Base-by-base conservation (phyloP, 2,113 vertebrate species). In the Psittacus erithacus region DNA sequence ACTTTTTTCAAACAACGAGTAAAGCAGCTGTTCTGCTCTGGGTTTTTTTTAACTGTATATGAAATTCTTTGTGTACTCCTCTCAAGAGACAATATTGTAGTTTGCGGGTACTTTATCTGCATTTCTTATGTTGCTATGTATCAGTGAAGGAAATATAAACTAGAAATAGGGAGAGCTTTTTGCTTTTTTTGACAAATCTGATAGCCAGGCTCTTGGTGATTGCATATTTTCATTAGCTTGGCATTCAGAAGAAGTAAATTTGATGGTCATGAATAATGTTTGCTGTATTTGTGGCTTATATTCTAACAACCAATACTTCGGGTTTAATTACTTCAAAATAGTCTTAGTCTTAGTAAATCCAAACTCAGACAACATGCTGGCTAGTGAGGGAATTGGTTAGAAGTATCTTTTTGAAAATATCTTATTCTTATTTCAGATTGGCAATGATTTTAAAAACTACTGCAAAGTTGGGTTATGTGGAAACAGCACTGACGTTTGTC, bases 401-500 rank as follows among this genome's bases (percentile, higher is more conserved):
- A 59, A 59, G n/a, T 23, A n/a, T n/a, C 57, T 59, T 65, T 73
- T 84, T 69, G 55, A 85, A 90, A 96, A 68, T 81, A 84, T 74
- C 55, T 96, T 96, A 43, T 93, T 96, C 75, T 74, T n/a, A 78
- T 97, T 98, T 98, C 93, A 90, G 59, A 79, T 97, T 95, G 92
- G 57, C 96, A 97, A 92, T 96, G 14, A 95, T 93, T 93, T 97
- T 97, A 86, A 97, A 98, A 98, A 97, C 80, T 98, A 96, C 85
- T 85, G 89, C 98, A 98, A 96, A 98, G 97, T 98, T 95, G 82
- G 97, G 97, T 97, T 97, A 97, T 98, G 97, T 98, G 98, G 98
- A 98, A 98, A 98, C 97, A 97, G 97, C 98, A 92, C 97, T 98
- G 98, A 98, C 97, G 96, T 98, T 98, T 98, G 96, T 97, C 98